These are phyloP conservation scores for Pseudomyrmex dendroicus DNA, from an alignment of 1,140 invertebrate genomes.

Conservation along the genomic window DNA sequence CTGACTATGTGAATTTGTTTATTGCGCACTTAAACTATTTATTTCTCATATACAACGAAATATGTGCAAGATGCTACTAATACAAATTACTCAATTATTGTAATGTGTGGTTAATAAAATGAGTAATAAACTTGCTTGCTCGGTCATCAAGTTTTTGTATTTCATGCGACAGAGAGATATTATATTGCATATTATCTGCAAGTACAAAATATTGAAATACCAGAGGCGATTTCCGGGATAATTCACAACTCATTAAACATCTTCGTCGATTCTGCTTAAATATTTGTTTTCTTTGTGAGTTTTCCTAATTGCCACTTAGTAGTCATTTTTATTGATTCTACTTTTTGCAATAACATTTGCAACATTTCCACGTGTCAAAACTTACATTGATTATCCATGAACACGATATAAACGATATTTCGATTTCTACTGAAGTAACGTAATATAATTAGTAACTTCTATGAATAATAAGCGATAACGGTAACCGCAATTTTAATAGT, in stretches of 20 bases:
- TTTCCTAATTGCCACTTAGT: constrained; percentile 1
- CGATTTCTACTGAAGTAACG: too few relatives aligned
- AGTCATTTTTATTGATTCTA: not conserved
- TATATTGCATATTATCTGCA: not conserved
- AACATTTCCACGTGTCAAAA: not conserved
- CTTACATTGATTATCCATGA: not conserved
- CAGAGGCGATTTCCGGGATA: constrained; percentile 12
- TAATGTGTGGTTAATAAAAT: not conserved
- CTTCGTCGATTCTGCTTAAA: not conserved
- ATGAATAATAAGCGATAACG: not conserved
- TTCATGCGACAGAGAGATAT: not conserved
- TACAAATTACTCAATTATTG: too few relatives aligned
- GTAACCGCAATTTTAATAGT: constrained; percentile 4
- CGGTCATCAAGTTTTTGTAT: constrained; percentile 4
- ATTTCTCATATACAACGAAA: not conserved
- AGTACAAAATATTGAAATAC: constrained; percentile 24
- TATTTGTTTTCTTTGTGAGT: not conserved
- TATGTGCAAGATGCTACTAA: too few relatives aligned
- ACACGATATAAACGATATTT: not conserved
- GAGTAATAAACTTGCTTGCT: constrained; percentile 13
- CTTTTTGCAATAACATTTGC: too few relatives aligned
- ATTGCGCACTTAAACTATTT: not conserved
- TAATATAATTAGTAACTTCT: not conserved
- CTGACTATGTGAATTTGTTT: not conserved
- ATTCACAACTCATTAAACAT: not conserved